Base-by-base conservation (phyloP, 2,888 invertebrate species). In the Cantharis lateralis region DNA sequence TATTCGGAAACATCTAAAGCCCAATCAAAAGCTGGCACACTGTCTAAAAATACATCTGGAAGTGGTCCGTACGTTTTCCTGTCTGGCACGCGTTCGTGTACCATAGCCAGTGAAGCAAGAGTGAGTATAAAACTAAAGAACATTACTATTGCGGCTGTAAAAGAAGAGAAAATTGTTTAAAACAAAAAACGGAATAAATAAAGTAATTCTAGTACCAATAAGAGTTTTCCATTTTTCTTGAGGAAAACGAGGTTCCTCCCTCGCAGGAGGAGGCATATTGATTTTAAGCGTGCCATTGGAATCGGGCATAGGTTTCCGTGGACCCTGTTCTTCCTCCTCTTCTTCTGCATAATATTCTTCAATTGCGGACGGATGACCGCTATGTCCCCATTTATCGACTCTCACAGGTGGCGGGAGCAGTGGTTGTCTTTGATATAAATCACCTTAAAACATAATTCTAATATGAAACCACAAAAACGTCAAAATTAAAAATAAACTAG, bases 31-130 rank as follows among this genome's bases (percentile, higher is more conserved):
- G 93, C 91, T 76, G 90, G 90, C 79, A 96, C 91, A 87, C 93
- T 92, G 88, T 95, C 95, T 83, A 97, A 91, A 85, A 96, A 91
- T 81, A 95, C 90, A 89, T 97, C 97, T 75, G 95, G 95, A 83
- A 97, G 92, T 73, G 96, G 96, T 76, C 91, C 90, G 85, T 94
- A 93, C 9, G 89, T 90, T 79, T 91, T 90, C 81, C 94, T 90
- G 89, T 95, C 94, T 68, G 97, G 97, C 82, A 97, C 92, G 81
- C 94, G 91, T 87, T 97, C 96, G 89, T 97, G 97, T 78, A 96
- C 94, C 86, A 95, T 89, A 82, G 96, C 95, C 84, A 97, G 91
- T 74, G 95, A 94, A 85, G 93, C 89, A 77, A 93, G 91, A 79
- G 93, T 92, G 82, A 92, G 84, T 82, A 93, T 88, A 85, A 93